These are phyloP conservation scores for Drosophila nasuta DNA, from an alignment of 1,140 invertebrate genomes.

Conservation along the genomic window DNA sequence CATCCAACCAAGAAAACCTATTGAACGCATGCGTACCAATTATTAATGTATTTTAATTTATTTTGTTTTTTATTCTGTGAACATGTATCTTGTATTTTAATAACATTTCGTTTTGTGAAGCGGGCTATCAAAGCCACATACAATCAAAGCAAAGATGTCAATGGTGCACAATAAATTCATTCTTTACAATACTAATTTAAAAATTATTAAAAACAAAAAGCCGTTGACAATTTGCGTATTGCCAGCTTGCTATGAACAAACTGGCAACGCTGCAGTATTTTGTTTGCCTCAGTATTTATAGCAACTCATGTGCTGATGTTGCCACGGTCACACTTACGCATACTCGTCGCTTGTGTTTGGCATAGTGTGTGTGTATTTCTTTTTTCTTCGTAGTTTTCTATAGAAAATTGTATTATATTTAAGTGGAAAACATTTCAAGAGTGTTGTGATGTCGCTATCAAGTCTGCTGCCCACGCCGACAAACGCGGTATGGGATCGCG, in stretches of 20 bases:
- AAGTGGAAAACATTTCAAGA: not conserved
- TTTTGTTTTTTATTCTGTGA: not conserved
- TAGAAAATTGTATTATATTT: not conserved
- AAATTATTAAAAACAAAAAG: constrained; percentile 1
- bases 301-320: not conserved
- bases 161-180: no score
- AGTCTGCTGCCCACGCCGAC: constrained; percentile 93
- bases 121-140: no score
- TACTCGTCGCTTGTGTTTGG: constrained; percentile 8
- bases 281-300: constrained; percentile 11
- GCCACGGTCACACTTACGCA: constrained; percentile 5
- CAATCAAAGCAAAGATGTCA: no score
- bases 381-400: constrained; percentile 27
- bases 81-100: not conserved
- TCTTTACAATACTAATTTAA: no score
- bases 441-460: constrained; percentile 74
- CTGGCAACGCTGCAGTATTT: constrained; percentile 8
- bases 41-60: constrained; percentile 14
- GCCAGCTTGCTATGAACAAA: not conserved
- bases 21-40: constrained; percentile 72
- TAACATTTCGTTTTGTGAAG: no score
- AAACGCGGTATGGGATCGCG: constrained; percentile 94
- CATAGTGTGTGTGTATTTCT: constrained; percentile 32
- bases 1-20: constrained; percentile 71
- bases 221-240: not conserved